Conservation (phyloP, 2,797 vertebrate genomes). For the Lutjanus campechanus region DNA sequence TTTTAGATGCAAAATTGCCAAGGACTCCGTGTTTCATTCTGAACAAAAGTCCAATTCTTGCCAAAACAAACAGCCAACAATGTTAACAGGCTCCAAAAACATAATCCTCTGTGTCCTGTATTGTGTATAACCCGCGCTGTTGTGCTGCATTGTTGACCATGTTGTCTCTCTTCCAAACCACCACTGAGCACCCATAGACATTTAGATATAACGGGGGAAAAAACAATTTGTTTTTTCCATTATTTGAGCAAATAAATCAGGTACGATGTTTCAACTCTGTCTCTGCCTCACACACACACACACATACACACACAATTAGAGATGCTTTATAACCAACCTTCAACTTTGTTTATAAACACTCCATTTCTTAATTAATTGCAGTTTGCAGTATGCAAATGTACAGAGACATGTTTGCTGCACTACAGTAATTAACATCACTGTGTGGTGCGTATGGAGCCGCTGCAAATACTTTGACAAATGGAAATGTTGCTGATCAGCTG, state of each 20-base stretch:
- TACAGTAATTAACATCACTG: constrained; percentile 60
- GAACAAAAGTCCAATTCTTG: constrained; percentile 40
- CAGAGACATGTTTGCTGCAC: constrained; percentile 58
- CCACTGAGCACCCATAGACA: constrained; percentile 24
- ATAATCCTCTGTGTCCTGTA: constrained; percentile 56
- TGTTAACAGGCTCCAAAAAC: constrained; percentile 50
- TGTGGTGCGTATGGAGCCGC: constrained; percentile 22
- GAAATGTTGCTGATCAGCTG: constrained; percentile 57
- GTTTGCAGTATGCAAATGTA: constrained; percentile 66
- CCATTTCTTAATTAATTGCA: constrained; percentile 59
- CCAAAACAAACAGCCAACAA: constrained; percentile 52
- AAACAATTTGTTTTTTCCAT: constrained; percentile 3
- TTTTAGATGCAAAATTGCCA: constrained; percentile 28
- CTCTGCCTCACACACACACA: constrained; percentile 3
- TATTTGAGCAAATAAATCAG: constrained; percentile 37
- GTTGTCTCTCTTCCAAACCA: constrained; percentile 57
- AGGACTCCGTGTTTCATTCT: constrained; percentile 18
- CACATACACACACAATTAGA: constrained; percentile 10
- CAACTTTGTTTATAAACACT: constrained; percentile 42
- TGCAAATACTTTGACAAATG: constrained; percentile 63
- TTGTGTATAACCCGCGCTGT: constrained; percentile 46
- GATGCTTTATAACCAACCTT: constrained; percentile 29
- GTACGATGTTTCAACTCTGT: background rate
- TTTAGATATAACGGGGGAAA: constrained; percentile 17
- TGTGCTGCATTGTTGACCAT: constrained; percentile 60